phyloP scores from a whole-genome alignment of 2,888 invertebrate species.

The Drosophila glabriapex region DNA sequence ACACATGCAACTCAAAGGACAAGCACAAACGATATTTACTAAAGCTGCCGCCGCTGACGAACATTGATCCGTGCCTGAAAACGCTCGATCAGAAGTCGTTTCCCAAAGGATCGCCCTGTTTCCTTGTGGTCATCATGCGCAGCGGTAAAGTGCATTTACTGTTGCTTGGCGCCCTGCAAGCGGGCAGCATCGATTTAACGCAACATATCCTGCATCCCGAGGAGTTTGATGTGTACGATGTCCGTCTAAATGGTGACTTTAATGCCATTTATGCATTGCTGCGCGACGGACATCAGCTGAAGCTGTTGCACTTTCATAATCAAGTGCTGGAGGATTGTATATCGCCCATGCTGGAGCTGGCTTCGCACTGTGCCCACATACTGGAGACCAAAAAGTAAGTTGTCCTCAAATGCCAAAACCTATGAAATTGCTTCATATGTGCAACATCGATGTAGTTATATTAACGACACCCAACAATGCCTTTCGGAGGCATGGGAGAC shows the following conservation, averaged over 20 bases:
- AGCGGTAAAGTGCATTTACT: conserved; percentile 91
- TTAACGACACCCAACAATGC: conserved; percentile 92
- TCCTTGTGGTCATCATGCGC: conserved; percentile 92
- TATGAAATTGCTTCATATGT: neutral
- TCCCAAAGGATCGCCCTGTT: conserved; percentile 89
- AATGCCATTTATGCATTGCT: conserved; percentile 89
- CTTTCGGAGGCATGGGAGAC: conserved; percentile 97
- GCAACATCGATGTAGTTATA: conserved; percentile 81
- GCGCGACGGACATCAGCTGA: conserved; percentile 88
- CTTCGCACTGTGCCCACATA: conserved; percentile 91
- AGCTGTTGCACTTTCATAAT: conserved; percentile 86
- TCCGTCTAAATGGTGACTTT: conserved; percentile 90
- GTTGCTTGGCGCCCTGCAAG: conserved; percentile 94
- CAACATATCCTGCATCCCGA: conserved; percentile 87
- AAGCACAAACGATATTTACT: conserved; percentile 86
- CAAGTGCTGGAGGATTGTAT: conserved; percentile 81
- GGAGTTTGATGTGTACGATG: conserved; percentile 88
- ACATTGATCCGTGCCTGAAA: conserved; percentile 87
- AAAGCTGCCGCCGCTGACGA: conserved; percentile 87
- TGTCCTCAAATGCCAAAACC: neutral
- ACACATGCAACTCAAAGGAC: conserved; percentile 66
- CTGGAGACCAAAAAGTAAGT: conserved; percentile 88
- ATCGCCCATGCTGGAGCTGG: conserved; percentile 86
- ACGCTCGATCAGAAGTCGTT: conserved; percentile 86
- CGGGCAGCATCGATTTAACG: conserved; percentile 89